Percentiles rank a stretch among this genome's conserved stretches.
Evolutionary conservation across 2,888 invertebrate species (phyloP).

Genomic region (Belgica antarctica): DNA sequence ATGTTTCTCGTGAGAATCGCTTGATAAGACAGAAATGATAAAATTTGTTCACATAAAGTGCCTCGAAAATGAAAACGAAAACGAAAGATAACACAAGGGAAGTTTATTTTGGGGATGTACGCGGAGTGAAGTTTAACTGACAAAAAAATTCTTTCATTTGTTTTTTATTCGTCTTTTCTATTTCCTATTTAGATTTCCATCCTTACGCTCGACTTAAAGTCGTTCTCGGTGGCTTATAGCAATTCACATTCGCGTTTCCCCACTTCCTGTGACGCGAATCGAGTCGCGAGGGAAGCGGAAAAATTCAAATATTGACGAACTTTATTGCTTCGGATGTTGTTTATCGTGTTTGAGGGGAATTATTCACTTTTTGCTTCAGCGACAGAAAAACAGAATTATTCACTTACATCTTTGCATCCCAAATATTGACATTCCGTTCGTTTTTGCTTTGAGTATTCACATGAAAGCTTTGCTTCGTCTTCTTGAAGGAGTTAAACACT

Average conservation of each 20-base stretch:
- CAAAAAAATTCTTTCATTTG: constrained; percentile 14
- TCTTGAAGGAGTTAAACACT: background rate
- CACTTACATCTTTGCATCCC: background rate
- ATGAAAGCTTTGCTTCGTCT: background rate
- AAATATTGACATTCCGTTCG: constrained; percentile 4
- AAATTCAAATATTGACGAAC: constrained; percentile 31
- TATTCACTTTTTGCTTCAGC: background rate
- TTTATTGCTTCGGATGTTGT: constrained; percentile 36
- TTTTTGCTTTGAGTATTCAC: background rate
- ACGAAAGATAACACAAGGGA: background rate
- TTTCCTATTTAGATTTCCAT: background rate
- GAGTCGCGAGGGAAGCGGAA: background rate
- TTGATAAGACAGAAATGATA: constrained; percentile 25
- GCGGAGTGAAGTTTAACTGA: too few species aligned
- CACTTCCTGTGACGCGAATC: background rate
- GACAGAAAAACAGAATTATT: background rate
- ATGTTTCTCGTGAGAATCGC: background rate
- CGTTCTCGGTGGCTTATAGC: background rate
- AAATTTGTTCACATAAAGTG: constrained; percentile 16
- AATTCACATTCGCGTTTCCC: background rate
- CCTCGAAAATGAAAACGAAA: background rate
- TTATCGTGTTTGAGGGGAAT: background rate
- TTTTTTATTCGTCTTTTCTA: constrained; percentile 16
- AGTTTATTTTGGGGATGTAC: too few species aligned
- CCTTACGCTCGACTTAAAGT: background rate